A percentile compares a stretch with the other conserved stretches of the same genome.
Evolutionary conservation across 2,797 vertebrate genomes (phyloP).

Genomic region (Delichon dasypus): DNA sequence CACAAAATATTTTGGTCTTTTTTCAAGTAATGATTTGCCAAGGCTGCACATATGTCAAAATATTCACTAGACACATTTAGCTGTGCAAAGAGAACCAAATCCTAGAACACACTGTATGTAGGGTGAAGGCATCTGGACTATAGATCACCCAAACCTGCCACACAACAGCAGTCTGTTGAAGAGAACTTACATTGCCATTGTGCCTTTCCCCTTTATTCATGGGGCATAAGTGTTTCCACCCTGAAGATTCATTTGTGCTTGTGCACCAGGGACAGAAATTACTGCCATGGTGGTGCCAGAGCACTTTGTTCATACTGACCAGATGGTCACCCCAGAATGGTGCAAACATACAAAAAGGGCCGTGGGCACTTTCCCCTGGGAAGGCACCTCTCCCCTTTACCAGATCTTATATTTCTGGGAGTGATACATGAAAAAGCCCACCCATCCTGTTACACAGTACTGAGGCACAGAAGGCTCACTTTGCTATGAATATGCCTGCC

Average conservation of each 20-base stretch:
- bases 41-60: background rate
- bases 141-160: background rate
- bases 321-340: background rate
- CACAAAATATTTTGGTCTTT: background rate
- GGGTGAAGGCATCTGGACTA: background rate
- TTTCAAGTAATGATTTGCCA: background rate
- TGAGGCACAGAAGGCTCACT: background rate
- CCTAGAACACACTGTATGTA: background rate
- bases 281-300: background rate
- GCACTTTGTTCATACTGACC: background rate
- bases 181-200: background rate
- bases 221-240: background rate
- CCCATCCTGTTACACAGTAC: background rate
- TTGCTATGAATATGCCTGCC: background rate
- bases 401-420: background rate
- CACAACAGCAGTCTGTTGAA: background rate
- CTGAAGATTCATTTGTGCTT: background rate
- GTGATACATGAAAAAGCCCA: background rate
- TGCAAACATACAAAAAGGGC: background rate
- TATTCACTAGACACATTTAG: background rate
- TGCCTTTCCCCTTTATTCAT: background rate
- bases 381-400: background rate
- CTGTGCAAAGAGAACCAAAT: background rate
- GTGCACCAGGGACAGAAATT: background rate
- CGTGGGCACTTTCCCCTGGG: accelerated